Conservation (phyloP, 2,113 vertebrate species). For the Urocynchramus pylzowi region DNA sequence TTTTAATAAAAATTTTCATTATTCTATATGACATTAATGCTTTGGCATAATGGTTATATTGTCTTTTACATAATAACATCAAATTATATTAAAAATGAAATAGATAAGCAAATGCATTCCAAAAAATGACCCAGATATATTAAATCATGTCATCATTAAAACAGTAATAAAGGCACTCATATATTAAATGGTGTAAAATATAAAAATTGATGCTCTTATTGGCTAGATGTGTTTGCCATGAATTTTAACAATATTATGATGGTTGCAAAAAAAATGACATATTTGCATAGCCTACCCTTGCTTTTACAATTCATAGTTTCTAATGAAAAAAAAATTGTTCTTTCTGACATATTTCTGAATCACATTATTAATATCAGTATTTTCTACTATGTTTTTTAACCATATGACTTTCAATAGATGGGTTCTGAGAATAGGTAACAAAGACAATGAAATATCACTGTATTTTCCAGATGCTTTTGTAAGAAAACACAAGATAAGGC, state of each 20-base stretch:
- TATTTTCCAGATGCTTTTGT: background rate
- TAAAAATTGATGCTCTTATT: background rate
- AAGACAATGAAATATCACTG: background rate
- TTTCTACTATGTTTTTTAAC: background rate
- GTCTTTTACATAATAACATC: background rate
- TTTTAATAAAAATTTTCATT: slow-evolving; percentile 25
- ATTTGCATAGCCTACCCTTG: background rate
- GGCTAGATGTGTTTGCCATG: background rate
- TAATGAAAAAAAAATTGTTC: background rate
- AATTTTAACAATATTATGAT: background rate
- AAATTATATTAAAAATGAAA: background rate
- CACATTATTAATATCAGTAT: background rate
- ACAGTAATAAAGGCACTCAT: background rate
- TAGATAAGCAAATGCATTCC: background rate
- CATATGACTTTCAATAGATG: background rate
- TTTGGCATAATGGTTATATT: slow-evolving; percentile 2
- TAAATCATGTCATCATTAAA: slow-evolving; percentile 1
- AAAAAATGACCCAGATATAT: background rate
- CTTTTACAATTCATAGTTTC: background rate
- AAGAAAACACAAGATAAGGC: background rate
- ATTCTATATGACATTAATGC: background rate
- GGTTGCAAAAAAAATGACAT: background rate
- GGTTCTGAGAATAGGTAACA: background rate
- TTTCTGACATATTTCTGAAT: background rate
- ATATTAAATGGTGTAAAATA: background rate